Evolutionary conservation across 2,797 vertebrate genomes (phyloP), one percentile per base, ranked within the genome.

Genomic region (Hemitrygon akajei): DNA sequence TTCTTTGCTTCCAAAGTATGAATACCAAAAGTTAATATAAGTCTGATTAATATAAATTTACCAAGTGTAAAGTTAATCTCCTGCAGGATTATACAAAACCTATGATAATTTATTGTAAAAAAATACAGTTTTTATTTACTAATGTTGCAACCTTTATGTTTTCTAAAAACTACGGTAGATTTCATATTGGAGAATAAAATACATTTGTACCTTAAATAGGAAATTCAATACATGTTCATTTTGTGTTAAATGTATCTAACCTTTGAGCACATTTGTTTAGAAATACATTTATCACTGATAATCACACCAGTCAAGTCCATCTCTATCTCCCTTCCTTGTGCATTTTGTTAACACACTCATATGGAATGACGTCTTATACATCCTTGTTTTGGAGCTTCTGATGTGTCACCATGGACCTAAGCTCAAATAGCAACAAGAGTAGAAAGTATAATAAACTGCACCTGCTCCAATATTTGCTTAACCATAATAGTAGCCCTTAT

Each of bases 1-100:
- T 93, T 86, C 94, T 93, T 93, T 94, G 89, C 30, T 93, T 79
- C 80, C 94, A 94, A 94, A 94, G 73, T 87, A 25, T 27, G 22
- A 73, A n/a, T 93, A 66, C 34, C 47, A 81, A 91, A 87, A 93
- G 20, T 30, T 40, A 77, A 63, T 30, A 30, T 10, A 34, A 37
- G 56, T 71, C 56, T 66, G 69, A 40, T 37, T 69, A 76, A 91
- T 56, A 89, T 40, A 77, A 60, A 11, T 87, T 94, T 75, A n/a
- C 81, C 34, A 82, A 81, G 93, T 47, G 66, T 71, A 56, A 2
- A 7, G 12, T 92, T 7, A 3, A 66, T 56, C 27, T 69, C 30
- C 69, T 30, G 37, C 40, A 30, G 37, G 25, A 34, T 75, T 47
- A 30, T 75, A 75, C 75, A 56, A 92, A 75, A 37, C 11, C 40